Percentiles rank a stretch among this genome's conserved stretches.
phyloP scores from a whole-genome alignment of 2,113 vertebrate species.

The Capra hircus region DNA sequence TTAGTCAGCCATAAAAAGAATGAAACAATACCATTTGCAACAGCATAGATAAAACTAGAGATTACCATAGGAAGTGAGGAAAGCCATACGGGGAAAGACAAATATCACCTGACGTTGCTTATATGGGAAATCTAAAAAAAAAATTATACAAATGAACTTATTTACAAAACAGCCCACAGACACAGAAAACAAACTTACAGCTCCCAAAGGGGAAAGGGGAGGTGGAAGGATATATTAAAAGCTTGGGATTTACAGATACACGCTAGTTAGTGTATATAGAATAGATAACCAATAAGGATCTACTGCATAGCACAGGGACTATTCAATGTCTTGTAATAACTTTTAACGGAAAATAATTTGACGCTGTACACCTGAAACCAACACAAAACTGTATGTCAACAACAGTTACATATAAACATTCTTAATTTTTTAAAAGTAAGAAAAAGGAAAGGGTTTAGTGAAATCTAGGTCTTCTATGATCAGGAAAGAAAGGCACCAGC shows the following conservation, averaged over 20 bases:
- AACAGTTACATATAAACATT: neutral
- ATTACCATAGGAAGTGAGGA: neutral
- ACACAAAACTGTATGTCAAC: neutral
- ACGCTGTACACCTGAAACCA: neutral
- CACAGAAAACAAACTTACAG: neutral
- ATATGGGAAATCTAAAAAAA: neutral
- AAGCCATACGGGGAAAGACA: neutral
- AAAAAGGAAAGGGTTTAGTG: neutral
- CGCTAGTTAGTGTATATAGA: neutral
- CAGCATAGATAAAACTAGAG: neutral
- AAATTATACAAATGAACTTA: neutral
- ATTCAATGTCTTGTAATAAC: neutral
- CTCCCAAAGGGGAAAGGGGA: neutral
- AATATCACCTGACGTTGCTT: accelerated
- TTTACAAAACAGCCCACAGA: neutral
- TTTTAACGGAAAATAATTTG: neutral
- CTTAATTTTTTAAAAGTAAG: neutral
- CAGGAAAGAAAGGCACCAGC: neutral
- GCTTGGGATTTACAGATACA: neutral
- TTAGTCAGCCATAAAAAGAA: neutral
- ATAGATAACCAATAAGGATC: neutral
- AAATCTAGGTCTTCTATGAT: neutral
- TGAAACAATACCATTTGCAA: neutral
- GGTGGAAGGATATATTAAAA: neutral
- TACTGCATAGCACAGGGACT: no score